These are phyloP conservation scores for Drosophila kepulauana DNA, from an alignment of 1,140 invertebrate genomes.

Conservation along the genomic window DNA sequence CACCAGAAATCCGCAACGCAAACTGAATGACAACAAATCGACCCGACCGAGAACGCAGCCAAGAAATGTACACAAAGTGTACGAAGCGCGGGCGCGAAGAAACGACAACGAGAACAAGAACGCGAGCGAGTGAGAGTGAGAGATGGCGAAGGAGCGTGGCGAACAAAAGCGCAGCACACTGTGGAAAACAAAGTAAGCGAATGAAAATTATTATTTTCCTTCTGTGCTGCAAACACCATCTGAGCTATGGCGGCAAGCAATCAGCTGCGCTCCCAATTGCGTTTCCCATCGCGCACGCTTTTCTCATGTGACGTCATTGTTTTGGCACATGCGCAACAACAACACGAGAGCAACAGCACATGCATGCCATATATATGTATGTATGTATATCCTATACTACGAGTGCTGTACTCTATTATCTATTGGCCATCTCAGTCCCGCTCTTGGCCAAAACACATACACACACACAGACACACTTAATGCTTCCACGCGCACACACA, in stretches of 20 bases:
- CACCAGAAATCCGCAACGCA: constrained; percentile 52
- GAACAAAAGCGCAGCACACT: constrained; percentile 38
- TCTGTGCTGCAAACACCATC: constrained; percentile 43
- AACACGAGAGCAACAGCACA: constrained; percentile 13
- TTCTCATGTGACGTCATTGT: constrained; percentile 70
- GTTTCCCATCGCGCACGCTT: constrained; percentile 48
- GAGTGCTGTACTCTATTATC: constrained; percentile 6
- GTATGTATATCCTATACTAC: constrained; percentile 11
- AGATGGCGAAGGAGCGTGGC: constrained; percentile 6
- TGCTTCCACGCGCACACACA: constrained; percentile 4
- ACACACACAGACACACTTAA: background rate
- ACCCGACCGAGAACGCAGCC: background rate
- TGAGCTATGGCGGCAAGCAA: constrained; percentile 55
- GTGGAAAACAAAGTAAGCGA: constrained; percentile 63
- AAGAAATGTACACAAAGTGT: constrained; percentile 21
- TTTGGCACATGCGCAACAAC: constrained; percentile 63
- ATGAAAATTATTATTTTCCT: constrained; percentile 69
- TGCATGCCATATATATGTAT: background rate
- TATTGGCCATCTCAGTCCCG: constrained; percentile 41
- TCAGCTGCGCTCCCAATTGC: constrained; percentile 56
- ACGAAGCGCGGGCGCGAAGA: background rate
- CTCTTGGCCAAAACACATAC: constrained; percentile 35
- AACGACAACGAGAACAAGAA: background rate
- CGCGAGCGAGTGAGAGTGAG: background rate
- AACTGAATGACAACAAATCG: constrained; percentile 57